Evolutionary conservation across 2,113 vertebrate genomes (phyloP), one percentile per base, ranked within the genome.

Genomic region (Brevimyrus niger): DNA sequence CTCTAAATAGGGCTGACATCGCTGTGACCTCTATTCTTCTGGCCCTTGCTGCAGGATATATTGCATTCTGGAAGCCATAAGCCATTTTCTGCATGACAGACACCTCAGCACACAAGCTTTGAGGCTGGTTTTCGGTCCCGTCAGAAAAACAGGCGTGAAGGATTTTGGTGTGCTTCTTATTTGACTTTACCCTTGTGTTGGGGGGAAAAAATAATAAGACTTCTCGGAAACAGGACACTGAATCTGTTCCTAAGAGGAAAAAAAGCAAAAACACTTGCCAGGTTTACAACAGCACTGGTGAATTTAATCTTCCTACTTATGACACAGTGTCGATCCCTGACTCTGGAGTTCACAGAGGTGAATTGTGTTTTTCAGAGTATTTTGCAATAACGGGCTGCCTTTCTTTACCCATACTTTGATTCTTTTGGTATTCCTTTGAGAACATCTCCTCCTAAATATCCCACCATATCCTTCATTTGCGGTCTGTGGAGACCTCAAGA

Each of bases 71-170:
- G 73, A 80, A 51, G 27, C 84, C 88, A 23, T 69, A 42, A 86
- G 87, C 87, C 89, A 90, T 89, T 90, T 91, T 91, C 90, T 90
- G 90, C 91, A 83, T 89, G 61, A 88, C 82, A 65, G 65, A 55
- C 88, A 76, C 65, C 86, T 89, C 61, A 4, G 86, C n/a, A 55
- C 42, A 53, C 47, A 80, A 88, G 23, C 38, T 55, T 53, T 58
- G 38, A 3, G 47, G 84, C 42, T 58, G 27, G 55, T 51, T 85
- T 88, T 61, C 42, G 10, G 55, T 58, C 48, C 58, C 73, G 80
- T 3, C 47, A n/a, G 31, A 53, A 76, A 85, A 89, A 44, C 55
- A 61, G 38, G 23, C 47, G 61, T 89, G 89, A 89, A 88, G 87
- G 87, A 69, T 88, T 89, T 88, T 80, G 69, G 80, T n/a, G 87